These are phyloP conservation scores for Engystomops pustulosus DNA, from an alignment of 2,113 vertebrate species.

Conservation along the genomic window DNA sequence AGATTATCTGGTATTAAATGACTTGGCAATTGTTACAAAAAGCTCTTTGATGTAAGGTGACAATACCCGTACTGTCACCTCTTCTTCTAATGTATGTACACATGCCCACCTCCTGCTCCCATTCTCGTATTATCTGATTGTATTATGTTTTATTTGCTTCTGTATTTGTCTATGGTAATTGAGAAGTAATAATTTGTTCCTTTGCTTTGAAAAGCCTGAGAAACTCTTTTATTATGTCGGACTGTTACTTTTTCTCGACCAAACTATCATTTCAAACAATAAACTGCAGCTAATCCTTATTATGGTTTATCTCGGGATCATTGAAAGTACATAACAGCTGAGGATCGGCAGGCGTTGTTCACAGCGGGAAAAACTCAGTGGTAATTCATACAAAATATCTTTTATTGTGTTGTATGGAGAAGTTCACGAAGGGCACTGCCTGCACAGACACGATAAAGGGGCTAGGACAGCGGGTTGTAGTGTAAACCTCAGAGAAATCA, in stretches of 20 bases:
- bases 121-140: constrained; percentile 26
- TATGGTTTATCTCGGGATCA: constrained; percentile 32
- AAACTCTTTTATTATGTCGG: constrained; percentile 7
- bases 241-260: constrained; percentile 33
- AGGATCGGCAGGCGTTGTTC: constrained; percentile 28
- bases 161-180: constrained; percentile 48
- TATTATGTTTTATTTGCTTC: constrained; percentile 40
- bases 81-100: constrained; percentile 34
- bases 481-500: constrained; percentile 30
- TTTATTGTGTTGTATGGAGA: background rate
- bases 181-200: constrained; percentile 33
- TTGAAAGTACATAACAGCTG: constrained; percentile 30
- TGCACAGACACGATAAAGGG: constrained; percentile 28
- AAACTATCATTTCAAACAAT: constrained; percentile 17
- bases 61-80: constrained; percentile 21
- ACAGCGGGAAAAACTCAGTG: constrained; percentile 3
- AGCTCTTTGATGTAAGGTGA: constrained; percentile 41
- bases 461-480: background rate
- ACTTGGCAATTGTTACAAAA: constrained; percentile 9
- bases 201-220: constrained; percentile 37
- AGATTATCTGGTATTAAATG: constrained; percentile 47
- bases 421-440: background rate
- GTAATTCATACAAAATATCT: constrained; percentile 32
- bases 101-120: constrained; percentile 4
- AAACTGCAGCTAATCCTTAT: constrained; percentile 27